These are phyloP conservation scores for Xerus inauris DNA, from an alignment of 2,113 vertebrate species.

Conservation along the genomic window DNA sequence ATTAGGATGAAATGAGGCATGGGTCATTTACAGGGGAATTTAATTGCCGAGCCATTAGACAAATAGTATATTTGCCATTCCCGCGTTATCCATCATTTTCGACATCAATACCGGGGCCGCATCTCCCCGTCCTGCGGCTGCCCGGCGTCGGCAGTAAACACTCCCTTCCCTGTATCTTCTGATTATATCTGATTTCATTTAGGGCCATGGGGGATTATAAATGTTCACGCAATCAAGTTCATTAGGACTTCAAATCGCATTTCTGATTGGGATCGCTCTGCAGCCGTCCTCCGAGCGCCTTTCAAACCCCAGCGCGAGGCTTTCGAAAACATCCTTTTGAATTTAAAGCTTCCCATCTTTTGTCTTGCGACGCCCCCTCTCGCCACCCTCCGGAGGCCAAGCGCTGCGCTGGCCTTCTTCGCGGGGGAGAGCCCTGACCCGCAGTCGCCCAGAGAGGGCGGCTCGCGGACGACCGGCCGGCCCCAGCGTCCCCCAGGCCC, in stretches of 20 bases:
- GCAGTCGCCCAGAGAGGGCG: fast-evolving
- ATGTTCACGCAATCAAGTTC: constrained; percentile 88
- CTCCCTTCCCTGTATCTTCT: constrained; percentile 86
- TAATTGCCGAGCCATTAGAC: constrained; percentile 99
- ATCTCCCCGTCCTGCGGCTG: constrained; percentile 84
- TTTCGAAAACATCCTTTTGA: constrained; percentile 31
- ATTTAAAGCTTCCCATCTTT: constrained; percentile 49
- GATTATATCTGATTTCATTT: constrained; percentile 90
- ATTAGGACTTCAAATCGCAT: constrained; percentile 86
- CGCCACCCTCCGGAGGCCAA: too few species aligned
- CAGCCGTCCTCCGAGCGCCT: constrained; percentile 70
- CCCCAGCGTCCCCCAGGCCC: too few species aligned
- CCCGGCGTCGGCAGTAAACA: constrained; percentile 86
- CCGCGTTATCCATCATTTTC: constrained; percentile 97
- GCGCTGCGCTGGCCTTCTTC: fast-evolving
- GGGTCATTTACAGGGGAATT: constrained; percentile 99
- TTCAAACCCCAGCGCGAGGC: constrained; percentile 63
- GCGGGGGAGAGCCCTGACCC: fast-evolving
- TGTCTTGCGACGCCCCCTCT: constrained; percentile 51
- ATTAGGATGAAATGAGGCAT: constrained; percentile 99
- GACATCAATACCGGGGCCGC: constrained; percentile 94
- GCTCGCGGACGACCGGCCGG: background rate
- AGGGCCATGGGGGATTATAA: constrained; percentile 88
- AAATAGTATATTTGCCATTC: constrained; percentile 98
- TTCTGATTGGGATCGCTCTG: constrained; percentile 84